Percentiles rank a stretch among this genome's conserved stretches.
These are phyloP conservation scores for Alaudala cheleensis DNA, from an alignment of 2,113 vertebrate genomes.

Conservation along the genomic window DNA sequence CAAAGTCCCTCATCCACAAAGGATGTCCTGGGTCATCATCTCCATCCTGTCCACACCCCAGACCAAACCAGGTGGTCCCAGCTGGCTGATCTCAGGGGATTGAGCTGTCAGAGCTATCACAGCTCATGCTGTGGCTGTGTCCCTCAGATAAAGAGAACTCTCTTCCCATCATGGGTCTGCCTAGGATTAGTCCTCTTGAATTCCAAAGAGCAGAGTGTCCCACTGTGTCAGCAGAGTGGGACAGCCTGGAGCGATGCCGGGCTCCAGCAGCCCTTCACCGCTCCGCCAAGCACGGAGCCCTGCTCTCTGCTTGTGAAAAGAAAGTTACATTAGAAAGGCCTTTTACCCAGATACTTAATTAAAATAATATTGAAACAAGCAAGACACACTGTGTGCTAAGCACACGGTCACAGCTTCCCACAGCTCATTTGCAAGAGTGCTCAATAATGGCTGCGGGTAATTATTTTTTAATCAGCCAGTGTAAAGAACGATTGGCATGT, in stretches of 20 bases:
- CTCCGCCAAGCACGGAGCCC: background rate
- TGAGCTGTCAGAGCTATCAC: background rate
- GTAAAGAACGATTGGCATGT: conserved; percentile 62
- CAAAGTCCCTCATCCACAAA: background rate
- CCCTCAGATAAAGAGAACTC: background rate
- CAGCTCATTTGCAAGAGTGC: conserved; percentile 67
- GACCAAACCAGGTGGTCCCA: background rate
- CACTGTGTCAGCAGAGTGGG: background rate
- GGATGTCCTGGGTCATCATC: background rate
- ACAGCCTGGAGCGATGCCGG: background rate
- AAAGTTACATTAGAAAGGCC: conserved; percentile 55
- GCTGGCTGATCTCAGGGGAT: accelerated
- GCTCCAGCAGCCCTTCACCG: accelerated
- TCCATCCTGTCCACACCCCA: background rate
- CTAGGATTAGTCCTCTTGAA: background rate
- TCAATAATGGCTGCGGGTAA: conserved; percentile 60
- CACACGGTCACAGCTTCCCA: conserved; percentile 43
- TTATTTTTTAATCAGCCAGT: conserved; percentile 72
- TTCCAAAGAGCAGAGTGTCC: background rate
- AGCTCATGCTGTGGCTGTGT: background rate
- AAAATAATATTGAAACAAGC: conserved; percentile 66
- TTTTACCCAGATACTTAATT: conserved; percentile 69
- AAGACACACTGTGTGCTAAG: conserved; percentile 43
- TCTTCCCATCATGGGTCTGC: background rate
- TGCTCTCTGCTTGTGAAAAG: background rate